A percentile compares a stretch with the other conserved stretches of the same genome.
These are phyloP conservation scores for Cyprinodon variegatus DNA, from an alignment of 2,113 vertebrate genomes.

Conservation along the genomic window DNA sequence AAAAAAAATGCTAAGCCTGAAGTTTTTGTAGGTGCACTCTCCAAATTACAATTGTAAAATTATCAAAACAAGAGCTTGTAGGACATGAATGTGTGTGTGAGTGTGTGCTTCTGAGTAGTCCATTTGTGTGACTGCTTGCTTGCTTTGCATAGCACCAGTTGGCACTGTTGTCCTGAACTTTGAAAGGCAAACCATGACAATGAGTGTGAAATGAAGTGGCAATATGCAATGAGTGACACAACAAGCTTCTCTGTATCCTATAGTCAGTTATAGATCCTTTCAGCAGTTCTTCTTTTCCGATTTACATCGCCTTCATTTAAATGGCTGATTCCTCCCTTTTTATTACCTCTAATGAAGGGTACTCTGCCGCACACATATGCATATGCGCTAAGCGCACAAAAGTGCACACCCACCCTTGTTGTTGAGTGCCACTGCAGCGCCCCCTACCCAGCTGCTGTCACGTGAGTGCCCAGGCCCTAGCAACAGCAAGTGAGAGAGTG, in stretches of 20 bases:
- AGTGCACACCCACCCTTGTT: conserved; percentile 48
- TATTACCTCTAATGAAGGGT: conserved; percentile 72
- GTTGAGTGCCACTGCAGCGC: conserved; percentile 74
- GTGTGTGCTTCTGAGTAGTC: conserved; percentile 12
- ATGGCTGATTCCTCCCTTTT: conserved; percentile 57
- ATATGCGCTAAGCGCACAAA: conserved; percentile 37
- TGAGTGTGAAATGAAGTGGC: conserved; percentile 46
- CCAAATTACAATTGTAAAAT: conserved; percentile 57
- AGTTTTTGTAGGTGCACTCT: conserved; percentile 45
- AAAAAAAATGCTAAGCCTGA: conserved; percentile 44
- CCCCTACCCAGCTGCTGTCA: conserved; percentile 81
- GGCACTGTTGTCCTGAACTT: conserved; percentile 39
- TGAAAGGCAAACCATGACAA: conserved; percentile 30
- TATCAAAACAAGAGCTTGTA: conserved; percentile 37
- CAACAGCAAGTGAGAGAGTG: conserved; percentile 77
- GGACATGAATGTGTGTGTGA: conserved; percentile 26
- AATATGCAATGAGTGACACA: conserved; percentile 32
- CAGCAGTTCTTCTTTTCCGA: conserved; percentile 63
- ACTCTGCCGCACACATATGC: conserved; percentile 42
- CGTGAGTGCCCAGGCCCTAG: conserved; percentile 80
- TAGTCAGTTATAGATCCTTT: conserved; percentile 62
- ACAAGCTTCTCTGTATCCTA: conserved; percentile 34
- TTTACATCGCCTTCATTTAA: conserved; percentile 62
- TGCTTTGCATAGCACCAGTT: conserved; percentile 6
- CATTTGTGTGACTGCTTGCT: conserved; percentile 27